phyloP scores from a whole-genome alignment of 2,113 vertebrate genomes.

The Mormoops blainvillei region DNA sequence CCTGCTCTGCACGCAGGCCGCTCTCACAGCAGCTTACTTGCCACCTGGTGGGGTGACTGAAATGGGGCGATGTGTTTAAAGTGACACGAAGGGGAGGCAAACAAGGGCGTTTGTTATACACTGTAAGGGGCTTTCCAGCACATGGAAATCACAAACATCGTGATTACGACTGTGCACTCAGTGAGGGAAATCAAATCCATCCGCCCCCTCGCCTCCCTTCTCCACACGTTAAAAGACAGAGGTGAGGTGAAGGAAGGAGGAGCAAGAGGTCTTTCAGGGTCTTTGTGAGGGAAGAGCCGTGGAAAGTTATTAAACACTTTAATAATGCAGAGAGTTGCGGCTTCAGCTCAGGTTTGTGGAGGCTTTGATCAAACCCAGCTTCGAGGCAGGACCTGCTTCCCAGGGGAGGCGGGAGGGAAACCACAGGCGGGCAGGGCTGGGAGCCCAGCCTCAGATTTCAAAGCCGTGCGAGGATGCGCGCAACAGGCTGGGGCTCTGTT shows the following conservation, averaged over 20 bases:
- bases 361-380: slow-evolving; percentile 56
- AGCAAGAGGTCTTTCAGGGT: not conserved
- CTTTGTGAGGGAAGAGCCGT: not conserved
- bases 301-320: slow-evolving; percentile 54
- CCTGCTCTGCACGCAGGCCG: not conserved
- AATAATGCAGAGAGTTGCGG: slow-evolving; percentile 38
- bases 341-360: slow-evolving; percentile 45
- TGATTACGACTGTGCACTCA: slow-evolving; percentile 29
- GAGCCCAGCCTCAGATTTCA: slow-evolving; percentile 46
- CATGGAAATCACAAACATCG: slow-evolving; percentile 30
- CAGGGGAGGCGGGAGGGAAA: not conserved
- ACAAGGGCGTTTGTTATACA: slow-evolving; percentile 51
- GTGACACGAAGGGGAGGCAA: slow-evolving; percentile 16
- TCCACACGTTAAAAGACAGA: not conserved
- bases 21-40: not conserved
- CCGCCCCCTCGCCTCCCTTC: rapidly evolving
- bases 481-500: not conserved
- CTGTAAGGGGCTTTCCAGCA: slow-evolving; percentile 54
- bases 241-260: not conserved
- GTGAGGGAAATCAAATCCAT: slow-evolving; percentile 45
- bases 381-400: not conserved
- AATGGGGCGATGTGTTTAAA: slow-evolving; percentile 3
- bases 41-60: not conserved
- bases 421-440: not conserved
- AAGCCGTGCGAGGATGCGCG: not conserved